Conservation (phyloP, 1,140 invertebrate genomes). For the Drosophila dunni region DNA sequence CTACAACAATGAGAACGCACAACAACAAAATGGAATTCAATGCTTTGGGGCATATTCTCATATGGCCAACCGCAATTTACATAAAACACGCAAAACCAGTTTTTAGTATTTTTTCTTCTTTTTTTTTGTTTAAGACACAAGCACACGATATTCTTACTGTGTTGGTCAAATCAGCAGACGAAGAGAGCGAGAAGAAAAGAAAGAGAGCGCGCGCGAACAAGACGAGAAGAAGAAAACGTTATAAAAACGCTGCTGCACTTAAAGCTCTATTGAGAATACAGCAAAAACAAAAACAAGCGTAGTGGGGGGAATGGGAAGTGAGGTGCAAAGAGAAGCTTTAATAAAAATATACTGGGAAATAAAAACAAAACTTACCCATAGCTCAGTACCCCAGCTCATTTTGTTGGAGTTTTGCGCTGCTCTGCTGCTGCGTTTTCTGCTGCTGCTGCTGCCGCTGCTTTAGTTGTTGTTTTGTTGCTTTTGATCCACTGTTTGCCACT, state of each 20-base stretch:
- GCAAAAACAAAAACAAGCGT: conserved; percentile 14
- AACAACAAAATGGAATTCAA: conserved; percentile 51
- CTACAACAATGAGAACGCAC: conserved; percentile 33
- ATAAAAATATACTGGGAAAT: conserved; percentile 4
- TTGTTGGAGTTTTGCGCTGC: conserved; percentile 82
- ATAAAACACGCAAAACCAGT: conserved; percentile 81
- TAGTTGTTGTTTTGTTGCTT: conserved; percentile 56
- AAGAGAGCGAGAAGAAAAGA: conserved; percentile 15
- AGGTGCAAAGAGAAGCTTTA: neutral
- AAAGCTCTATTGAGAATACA: conserved; percentile 12
- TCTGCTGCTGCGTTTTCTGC: conserved; percentile 48
- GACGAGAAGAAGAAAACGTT: conserved; percentile 51
- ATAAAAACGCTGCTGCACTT: conserved; percentile 60
- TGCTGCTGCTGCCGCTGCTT: conserved; percentile 34
- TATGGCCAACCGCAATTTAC: conserved; percentile 71
- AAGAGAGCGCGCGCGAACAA: conserved; percentile 18
- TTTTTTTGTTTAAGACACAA: conserved; percentile 35
- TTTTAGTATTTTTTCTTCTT: conserved; percentile 53
- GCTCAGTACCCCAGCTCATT: conserved; percentile 87
- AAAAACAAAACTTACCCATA: conserved; percentile 86
- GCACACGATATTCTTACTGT: conserved; percentile 11
- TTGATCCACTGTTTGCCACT: conserved; percentile 64
- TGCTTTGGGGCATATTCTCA: conserved; percentile 54
- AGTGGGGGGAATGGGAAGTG: neutral
- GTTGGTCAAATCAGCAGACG: conserved; percentile 35